Base-by-base conservation (phyloP, 35 echinoderm and acorn worm species). In the Ptychodera flava region DNA sequence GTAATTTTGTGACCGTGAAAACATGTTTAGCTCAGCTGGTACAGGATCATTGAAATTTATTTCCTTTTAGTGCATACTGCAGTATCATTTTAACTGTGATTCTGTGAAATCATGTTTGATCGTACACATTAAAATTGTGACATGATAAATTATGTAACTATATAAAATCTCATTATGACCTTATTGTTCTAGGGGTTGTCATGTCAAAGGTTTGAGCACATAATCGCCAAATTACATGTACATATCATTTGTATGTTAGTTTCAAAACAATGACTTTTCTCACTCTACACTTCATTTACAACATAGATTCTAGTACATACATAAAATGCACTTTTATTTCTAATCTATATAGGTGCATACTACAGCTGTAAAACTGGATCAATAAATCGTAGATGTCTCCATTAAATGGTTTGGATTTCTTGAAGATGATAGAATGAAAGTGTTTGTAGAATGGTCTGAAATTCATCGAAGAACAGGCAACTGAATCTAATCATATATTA, bases 321-420 rank as follows among this genome's bases (percentile, higher is more conserved):
- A 64, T 64, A 64, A 64, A 22, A 64, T 64, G 45, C 22, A 6
- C 6, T 22, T 12, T 12, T 22, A 64, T 12, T 12, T 6, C 45
- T 12, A 64, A 12, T 64, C n/a, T n/a, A n/a, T 79, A 1, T 37
- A 97, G 94, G 30, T 97, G 37, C 33, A 91, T 27, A 37, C 93
- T 34, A 91, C 92, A 86, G 88, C 92, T 16, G 91, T 97, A 10
- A 91, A 97, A 82, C 78, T 90, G 35, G 94, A 97, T 82, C 79
- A 79, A 28, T 78, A 81, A 14, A 84, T 97, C 36, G 76, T 84
- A 16, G 81, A 92, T 28, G 84, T 97, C 78, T 91, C 94, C 34
- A 90, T 76, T 28, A 75, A 88, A 16, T 93, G 91, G 85, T 97
- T 97, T 93, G 91, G 86, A 34, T 75, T 92, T 30, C 30, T 82